Base-by-base conservation (phyloP, 2,888 invertebrate species). In the Ornithoptera alexandrae region DNA sequence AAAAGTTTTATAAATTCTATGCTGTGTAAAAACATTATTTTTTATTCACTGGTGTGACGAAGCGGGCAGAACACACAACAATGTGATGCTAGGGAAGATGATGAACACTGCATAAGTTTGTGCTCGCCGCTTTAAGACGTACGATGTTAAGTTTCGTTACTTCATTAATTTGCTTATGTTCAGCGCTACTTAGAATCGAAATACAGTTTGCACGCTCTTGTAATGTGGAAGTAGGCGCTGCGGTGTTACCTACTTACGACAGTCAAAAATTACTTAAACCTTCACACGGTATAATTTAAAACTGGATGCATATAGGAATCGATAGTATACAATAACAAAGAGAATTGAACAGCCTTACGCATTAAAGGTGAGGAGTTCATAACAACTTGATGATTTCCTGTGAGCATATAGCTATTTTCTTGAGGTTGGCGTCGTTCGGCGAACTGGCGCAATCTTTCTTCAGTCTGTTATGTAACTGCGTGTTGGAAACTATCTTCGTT, bases 381-480 rank as follows among this genome's bases (percentile, higher is more conserved):
- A 92, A 87, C 68, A 89, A 81, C 68, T 76, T 80, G 20, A 89
- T 73, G 78, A 94, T 82, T 80, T 93, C 89, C 81, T 93, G 85
- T 72, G 89, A 86, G 83, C 93, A 85, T 56, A 84, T 69, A 63
- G 85, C 72, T 75, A 92, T 82, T 80, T 91, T 87, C 79, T 84
- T 79, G 72, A 82, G 78, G 79, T 84, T 82, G 24, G 85, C 76
- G 78, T 92, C 86, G 74, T 78, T 67, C 0, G 76, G 75, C 5
- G 76, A 79, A 77, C 72, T 81, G 73, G 71, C 78, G 76, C 78
- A 87, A 79, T 89, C 92, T 75, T 65, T 82, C 77, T 87, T 92
- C 80, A 86, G 89, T 76, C 86, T 85, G 81, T 84, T 89, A 79
- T 84, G 84, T 6, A 93, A 78, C 61, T 80, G 77, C 0, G 75